Conservation (phyloP, 2,888 invertebrate species). For the Poecilus cupreus region DNA sequence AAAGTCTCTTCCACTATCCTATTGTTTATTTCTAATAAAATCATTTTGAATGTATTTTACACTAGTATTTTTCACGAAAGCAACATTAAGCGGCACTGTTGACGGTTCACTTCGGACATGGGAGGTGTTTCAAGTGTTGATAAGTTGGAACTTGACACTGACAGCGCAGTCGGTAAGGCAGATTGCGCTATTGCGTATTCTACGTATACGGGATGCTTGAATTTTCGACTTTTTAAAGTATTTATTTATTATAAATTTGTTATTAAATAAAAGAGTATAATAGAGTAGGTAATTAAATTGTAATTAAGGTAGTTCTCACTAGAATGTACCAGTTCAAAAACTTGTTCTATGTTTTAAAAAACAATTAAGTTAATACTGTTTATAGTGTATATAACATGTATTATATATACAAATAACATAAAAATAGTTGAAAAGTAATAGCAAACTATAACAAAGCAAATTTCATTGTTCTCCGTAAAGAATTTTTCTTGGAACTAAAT, state of each 20-base stretch:
- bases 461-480: too few relatives aligned
- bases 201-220: slow-evolving; percentile 34
- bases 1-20: slow-evolving; percentile 98
- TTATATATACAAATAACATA: too few relatives aligned
- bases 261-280: not conserved
- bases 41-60: slow-evolving; percentile 78
- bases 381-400: too few relatives aligned
- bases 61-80: slow-evolving; percentile 59
- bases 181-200: not conserved
- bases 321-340: too few relatives aligned
- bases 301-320: too few relatives aligned
- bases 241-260: not conserved
- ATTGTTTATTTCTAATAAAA: slow-evolving; percentile 99
- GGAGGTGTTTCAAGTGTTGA: slow-evolving; percentile 60
- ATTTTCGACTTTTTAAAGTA: not conserved
- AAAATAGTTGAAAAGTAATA: too few relatives aligned
- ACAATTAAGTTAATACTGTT: too few relatives aligned
- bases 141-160: slow-evolving; percentile 59
- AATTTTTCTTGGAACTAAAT: too few relatives aligned
- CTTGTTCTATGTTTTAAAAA: too few relatives aligned
- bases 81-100: slow-evolving; percentile 59
- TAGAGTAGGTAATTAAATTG: too few relatives aligned
- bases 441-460: too few relatives aligned
- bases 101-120: slow-evolving; percentile 58
- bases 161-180: slow-evolving; percentile 50